Percentiles rank a stretch among this genome's conserved stretches.
phyloP scores from a whole-genome alignment of 2,888 invertebrate genomes.

The Acanthacorydalis orientalis region DNA sequence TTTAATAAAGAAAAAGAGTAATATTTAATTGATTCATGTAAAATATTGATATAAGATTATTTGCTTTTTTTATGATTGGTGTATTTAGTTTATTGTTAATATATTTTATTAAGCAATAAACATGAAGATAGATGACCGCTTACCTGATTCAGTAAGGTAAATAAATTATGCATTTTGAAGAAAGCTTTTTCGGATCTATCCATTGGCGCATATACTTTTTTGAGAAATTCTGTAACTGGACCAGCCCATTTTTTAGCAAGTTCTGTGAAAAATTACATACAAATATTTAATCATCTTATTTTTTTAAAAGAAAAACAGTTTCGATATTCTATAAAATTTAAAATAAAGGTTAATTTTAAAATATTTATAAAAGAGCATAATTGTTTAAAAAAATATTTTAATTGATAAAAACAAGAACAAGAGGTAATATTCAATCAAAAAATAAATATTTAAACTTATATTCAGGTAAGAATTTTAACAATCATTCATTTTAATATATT shows the following conservation, averaged over 20 bases:
- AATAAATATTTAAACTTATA: no score
- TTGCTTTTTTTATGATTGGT: background rate
- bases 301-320: background rate
- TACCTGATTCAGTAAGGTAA: constrained; percentile 53
- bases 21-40: no score
- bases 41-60: no score
- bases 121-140: constrained; percentile 4
- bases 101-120: background rate
- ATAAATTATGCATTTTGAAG: constrained; percentile 51
- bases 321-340: no score
- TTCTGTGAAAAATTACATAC: constrained; percentile 17
- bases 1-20: no score
- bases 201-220: constrained; percentile 39
- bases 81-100: background rate
- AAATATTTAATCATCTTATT: background rate
- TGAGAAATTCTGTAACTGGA: constrained; percentile 26
- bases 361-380: background rate
- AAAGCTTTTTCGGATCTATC: constrained; percentile 47
- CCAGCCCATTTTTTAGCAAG: constrained; percentile 22
- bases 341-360: no score
- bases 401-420: no score
- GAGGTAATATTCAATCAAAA: no score
- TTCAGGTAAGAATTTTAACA: no score
- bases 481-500: no score
- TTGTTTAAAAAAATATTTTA: no score